Evolutionary conservation across 1,140 invertebrate species (phyloP), one percentile per base, ranked within the genome.

Genomic region (Idris sp.): DNA sequence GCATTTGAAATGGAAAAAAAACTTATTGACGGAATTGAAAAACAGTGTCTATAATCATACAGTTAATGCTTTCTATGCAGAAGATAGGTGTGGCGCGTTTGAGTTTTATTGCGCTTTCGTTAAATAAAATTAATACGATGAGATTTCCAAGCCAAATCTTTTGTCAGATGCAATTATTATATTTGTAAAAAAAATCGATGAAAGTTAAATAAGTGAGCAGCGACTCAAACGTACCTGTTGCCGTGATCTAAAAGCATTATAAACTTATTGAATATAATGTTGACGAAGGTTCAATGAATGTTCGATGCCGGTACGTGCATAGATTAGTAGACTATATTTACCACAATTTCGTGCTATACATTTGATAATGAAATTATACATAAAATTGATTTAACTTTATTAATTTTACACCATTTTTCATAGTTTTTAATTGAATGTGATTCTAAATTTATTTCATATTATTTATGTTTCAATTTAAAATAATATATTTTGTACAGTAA

Each of bases 121-220:
- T 65, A 46, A 65, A 46, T 11, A 65, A 65, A 54, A 65, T 65
- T 49, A 65, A 65, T 65, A 65, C n/a, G 25, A 4, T 18, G 26
- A 31, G 40, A 54, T 65, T 65, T 65, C 15, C 15, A 4, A 10
- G 15, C 18, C 18, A 15, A 65, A 65, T 54, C 31, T 46, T 67
- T 56, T 44, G 18, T 19, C 40, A 4, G 4, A 1, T 11, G 14
- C 38, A 54, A 54, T 65, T 65, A 46, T n/a, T n/a, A n/a, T n/a
- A n/a, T 44, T 65, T 22, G 22, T 54, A 10, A 46, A 38, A 48
- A 48, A 48, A 67, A 48, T 56, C 41, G 43, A 46, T 38, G n/a
- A 22, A 0, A 22, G 49, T 65, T 44, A 54, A 64, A 64, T 67
- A 58, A 58, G 35, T 35, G 31, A 18, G 18, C 4, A 33, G 3